Evolutionary conservation across 2,888 invertebrate genomes (phyloP).

Genomic region (Gasteruption jaculator): DNA sequence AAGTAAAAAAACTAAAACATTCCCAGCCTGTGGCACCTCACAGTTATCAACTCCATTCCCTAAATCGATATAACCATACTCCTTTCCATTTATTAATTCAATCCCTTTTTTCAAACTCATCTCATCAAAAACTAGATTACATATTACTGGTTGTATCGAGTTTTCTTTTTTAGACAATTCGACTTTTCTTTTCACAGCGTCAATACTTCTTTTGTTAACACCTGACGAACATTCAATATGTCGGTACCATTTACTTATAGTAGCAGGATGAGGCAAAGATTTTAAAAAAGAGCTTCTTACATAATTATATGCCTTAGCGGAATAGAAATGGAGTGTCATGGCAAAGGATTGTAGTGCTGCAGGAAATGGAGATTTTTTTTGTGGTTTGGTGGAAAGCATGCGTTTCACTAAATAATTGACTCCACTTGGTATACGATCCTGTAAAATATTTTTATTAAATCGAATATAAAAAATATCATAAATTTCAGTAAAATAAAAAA

Average conservation of each 20-base stretch:
- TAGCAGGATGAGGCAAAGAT: conserved; percentile 14
- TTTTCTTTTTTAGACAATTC: conserved; percentile 5
- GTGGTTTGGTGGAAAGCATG: no score
- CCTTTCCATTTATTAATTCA: conserved; percentile 5
- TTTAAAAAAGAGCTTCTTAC: conserved; percentile 11
- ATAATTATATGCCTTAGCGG: no score
- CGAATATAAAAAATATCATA: no score
- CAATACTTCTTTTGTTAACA: conserved; percentile 9
- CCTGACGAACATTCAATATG: conserved; percentile 13
- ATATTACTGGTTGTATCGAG: no score
- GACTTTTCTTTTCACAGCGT: conserved; percentile 3
- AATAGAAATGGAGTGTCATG: conserved; percentile 10
- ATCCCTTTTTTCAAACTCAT: conserved; percentile 14
- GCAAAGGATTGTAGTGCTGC: conserved; percentile 13
- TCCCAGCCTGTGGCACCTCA: conserved; percentile 7
- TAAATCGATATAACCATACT: conserved; percentile 11
- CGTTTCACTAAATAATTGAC: no score
- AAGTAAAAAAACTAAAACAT: conserved; percentile 15
- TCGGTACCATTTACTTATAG: conserved; percentile 14
- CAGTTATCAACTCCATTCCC: neutral
- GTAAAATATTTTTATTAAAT: no score
- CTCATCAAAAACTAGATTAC: conserved; percentile 16
- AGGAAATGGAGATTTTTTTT: no score
- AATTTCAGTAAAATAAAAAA: no score
- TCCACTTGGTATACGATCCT: no score